Conservation (phyloP, 2,113 vertebrate genomes). For the Hydrolagus affinis region DNA sequence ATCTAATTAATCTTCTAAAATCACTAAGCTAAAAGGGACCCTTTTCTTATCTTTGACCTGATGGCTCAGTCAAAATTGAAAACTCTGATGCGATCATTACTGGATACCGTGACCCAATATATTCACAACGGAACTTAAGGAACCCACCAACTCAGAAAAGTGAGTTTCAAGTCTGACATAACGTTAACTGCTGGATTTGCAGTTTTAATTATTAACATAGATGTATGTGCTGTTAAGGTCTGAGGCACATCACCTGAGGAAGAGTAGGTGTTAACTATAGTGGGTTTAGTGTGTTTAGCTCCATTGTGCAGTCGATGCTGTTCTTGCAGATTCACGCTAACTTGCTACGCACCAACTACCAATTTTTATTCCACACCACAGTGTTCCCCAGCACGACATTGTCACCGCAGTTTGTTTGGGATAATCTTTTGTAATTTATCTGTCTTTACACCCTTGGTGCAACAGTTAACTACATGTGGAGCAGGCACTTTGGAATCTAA, state of each 20-base stretch:
- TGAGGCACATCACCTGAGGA: background rate
- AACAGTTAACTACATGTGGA: background rate
- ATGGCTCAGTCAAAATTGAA: too few species aligned
- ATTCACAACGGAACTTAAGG: background rate
- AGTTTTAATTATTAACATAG: constrained; percentile 13
- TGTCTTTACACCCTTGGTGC: background rate
- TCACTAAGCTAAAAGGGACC: too few species aligned
- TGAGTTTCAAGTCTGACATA: background rate
- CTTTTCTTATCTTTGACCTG: background rate
- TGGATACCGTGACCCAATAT: background rate
- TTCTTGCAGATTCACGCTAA: too few species aligned
- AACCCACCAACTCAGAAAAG: background rate
- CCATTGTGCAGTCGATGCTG: background rate
- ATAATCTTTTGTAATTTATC: background rate
- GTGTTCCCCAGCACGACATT: background rate
- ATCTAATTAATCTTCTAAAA: background rate
- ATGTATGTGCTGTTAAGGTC: background rate
- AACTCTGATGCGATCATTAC: background rate
- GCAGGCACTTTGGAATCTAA: too few species aligned
- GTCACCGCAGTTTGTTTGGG: background rate
- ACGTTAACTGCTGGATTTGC: constrained; percentile 7
- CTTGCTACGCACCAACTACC: background rate
- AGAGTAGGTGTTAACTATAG: background rate
- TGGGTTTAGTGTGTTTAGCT: background rate
- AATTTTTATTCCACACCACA: constrained; percentile 1